A percentile compares a stretch with the other conserved stretches of the same genome.
These are phyloP conservation scores for Leptopilina clavipes DNA, from an alignment of 1,140 invertebrate species.

Conservation along the genomic window DNA sequence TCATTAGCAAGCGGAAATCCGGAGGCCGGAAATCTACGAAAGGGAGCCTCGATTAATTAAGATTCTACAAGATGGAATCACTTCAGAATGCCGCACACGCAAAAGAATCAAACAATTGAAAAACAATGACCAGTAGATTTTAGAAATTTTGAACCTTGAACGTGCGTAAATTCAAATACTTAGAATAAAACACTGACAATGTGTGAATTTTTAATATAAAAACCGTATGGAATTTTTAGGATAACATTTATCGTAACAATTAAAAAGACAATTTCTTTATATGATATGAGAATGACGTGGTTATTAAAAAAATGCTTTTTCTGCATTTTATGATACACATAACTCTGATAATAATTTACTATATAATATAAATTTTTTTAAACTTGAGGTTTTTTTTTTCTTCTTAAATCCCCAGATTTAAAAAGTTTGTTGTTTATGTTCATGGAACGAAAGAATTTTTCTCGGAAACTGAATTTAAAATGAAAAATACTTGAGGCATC, in stretches of 20 bases:
- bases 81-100: constrained; percentile 19
- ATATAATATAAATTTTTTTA: not conserved
- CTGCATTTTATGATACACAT: not conserved
- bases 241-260: not conserved
- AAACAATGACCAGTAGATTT: not conserved
- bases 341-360: not conserved
- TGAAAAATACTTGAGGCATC: not conserved
- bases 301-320: too few relatives aligned
- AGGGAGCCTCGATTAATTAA: constrained; percentile 30
- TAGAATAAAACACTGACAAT: too few relatives aligned
- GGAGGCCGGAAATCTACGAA: constrained; percentile 29
- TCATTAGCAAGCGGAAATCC: constrained; percentile 26
- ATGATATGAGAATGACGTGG: too few relatives aligned
- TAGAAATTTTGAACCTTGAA: not conserved
- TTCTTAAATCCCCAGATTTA: not conserved
- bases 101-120: constrained; percentile 5
- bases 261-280: too few relatives aligned
- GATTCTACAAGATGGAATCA: constrained; percentile 10
- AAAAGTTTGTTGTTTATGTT: constrained; percentile 1
- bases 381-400: not conserved
- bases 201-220: too few relatives aligned
- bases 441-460: not conserved
- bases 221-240: not conserved
- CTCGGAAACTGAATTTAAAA: not conserved
- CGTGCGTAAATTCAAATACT: too few relatives aligned